Conservation (phyloP, 2,797 vertebrate genomes). For the Gephyroberyx darwinii region DNA sequence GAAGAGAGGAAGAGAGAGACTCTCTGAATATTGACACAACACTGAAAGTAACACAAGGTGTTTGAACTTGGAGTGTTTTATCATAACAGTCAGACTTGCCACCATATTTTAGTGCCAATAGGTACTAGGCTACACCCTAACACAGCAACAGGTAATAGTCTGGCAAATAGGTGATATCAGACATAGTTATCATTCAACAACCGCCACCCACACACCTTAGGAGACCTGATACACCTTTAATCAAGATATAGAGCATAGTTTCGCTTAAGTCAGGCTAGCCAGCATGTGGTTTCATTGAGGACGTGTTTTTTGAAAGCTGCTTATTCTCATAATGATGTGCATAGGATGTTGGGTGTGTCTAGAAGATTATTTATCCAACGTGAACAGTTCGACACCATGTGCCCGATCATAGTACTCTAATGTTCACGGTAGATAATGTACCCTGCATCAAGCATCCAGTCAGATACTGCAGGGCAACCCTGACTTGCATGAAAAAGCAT, state of each 20-base stretch:
- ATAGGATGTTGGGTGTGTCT: background rate
- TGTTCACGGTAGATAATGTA: conserved; percentile 3
- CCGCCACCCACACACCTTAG: conserved; percentile 31
- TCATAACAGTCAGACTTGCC: background rate
- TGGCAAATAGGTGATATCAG: background rate
- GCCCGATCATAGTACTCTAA: background rate
- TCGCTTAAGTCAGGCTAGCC: conserved; percentile 4
- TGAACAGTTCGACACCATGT: background rate
- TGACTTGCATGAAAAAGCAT: no score
- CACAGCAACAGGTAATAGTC: background rate
- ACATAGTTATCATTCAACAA: conserved; percentile 7
- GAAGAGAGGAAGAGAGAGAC: conserved; percentile 21
- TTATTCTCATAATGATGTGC: background rate
- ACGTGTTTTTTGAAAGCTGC: conserved; percentile 6
- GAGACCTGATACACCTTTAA: conserved; percentile 33
- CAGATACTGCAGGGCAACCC: background rate
- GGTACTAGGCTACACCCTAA: background rate
- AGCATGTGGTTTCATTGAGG: conserved; percentile 6
- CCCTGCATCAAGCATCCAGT: background rate
- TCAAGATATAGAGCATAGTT: background rate
- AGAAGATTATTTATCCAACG: background rate
- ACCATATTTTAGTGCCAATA: background rate
- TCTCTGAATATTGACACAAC: conserved; percentile 59
- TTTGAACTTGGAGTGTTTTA: conserved; percentile 30
- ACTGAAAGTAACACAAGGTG: conserved; percentile 56